A percentile compares a stretch with the other conserved stretches of the same genome.
These are phyloP conservation scores for Leptarthrus brevirostris DNA, from an alignment of 2,888 invertebrate genomes.

Conservation along the genomic window DNA sequence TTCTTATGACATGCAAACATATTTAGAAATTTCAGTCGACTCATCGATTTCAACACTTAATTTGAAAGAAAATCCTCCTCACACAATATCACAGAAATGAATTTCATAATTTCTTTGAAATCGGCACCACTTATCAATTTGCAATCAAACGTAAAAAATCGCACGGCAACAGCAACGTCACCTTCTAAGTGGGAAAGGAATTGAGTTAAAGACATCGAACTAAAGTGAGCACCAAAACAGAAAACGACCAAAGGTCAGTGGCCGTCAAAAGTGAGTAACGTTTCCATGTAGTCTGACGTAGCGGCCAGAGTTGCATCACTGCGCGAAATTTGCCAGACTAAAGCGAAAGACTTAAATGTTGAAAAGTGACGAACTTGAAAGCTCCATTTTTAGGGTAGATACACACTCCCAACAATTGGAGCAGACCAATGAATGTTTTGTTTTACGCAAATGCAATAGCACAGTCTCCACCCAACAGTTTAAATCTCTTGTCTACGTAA, in stretches of 20 bases:
- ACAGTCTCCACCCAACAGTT: neutral
- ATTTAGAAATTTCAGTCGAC: too few species aligned
- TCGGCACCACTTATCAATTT: neutral
- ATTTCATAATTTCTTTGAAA: neutral
- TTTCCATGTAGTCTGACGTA: constrained; percentile 51
- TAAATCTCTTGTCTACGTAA: neutral
- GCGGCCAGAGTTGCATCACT: constrained; percentile 13
- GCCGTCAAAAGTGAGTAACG: constrained; percentile 53
- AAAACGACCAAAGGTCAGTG: constrained; percentile 48
- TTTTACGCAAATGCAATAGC: neutral
- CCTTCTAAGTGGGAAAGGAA: neutral
- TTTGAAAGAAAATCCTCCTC: too few species aligned
- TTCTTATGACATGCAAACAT: too few species aligned
- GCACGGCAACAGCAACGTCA: constrained; percentile 24
- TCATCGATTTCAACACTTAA: too few species aligned
- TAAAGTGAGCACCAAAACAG: constrained; percentile 52
- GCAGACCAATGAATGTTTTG: constrained; percentile 21
- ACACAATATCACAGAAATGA: neutral
- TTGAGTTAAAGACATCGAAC: constrained; percentile 45
- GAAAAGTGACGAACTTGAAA: constrained; percentile 26
- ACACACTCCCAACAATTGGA: constrained; percentile 11
- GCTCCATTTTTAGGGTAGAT: neutral
- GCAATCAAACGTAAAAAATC: constrained; percentile 5
- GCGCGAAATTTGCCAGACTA: neutral
- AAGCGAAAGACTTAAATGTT: constrained; percentile 47